Base-by-base conservation (phyloP, 2,113 vertebrate species). In the Nicator chloris region DNA sequence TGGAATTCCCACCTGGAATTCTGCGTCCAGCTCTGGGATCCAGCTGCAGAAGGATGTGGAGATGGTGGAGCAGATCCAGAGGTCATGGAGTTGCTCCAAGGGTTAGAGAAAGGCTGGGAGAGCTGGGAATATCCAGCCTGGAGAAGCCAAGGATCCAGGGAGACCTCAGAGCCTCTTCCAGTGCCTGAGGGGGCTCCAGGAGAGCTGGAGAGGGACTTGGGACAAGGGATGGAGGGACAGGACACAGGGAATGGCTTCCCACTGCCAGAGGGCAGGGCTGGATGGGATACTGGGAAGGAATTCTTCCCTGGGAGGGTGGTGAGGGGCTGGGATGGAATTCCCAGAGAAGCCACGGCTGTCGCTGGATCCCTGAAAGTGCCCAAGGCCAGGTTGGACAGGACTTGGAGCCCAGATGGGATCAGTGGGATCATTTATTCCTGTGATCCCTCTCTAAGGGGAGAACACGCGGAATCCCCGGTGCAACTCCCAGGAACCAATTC, bases 101-200 rank as follows among this genome's bases (percentile, higher is more conserved):
- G 60, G 20, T 0, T 51, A 45, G 59, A 50, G 26, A 3, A 0
- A 60, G 9, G 22, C 22, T 63, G 59, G 75, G 37, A 79, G 19
- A 42, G 19, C 14, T 79, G 60, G 60, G 49, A 54, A 65, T 79
- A 49, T 19, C 2, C 39, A 42, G 10, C 39, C 39, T 53, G 49
- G 76, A 79, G 20, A 79, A 7, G 24, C 3, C 11, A 53, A 79
- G 20, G 31, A 14, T 79, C 49, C 49, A 65, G 0, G 49, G 39
- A 79, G 1, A 28, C 2, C 30, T 27, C 1, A 3, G 57, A 51
- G 4, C 37, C 0, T 0, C 49, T 79, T 53, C 31, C 49, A 65
- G 60, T 0, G 7, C 24, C 30, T 22, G 0, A 64, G 42, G 47
- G 19, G 18, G 31, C 20, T 79, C 49, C 60, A 44, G 60, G 33